A percentile compares a stretch with the other conserved stretches of the same genome.
Conservation (phyloP, 2,888 invertebrate genomes). For the Papilio elwesi region DNA sequence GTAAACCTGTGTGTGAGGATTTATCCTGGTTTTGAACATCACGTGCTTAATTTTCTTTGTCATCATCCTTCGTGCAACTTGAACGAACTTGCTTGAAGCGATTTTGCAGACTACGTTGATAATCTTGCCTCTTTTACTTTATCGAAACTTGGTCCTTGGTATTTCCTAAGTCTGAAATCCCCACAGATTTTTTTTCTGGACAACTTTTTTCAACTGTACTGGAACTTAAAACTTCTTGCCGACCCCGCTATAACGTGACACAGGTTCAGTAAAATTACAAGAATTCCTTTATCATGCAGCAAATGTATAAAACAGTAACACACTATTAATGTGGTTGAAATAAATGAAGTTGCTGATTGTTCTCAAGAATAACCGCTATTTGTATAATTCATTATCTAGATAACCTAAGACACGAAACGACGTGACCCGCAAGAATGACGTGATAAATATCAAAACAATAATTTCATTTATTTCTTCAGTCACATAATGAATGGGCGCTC, state of each 20-base stretch:
- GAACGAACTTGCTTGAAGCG: no score
- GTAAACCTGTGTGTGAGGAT: not conserved
- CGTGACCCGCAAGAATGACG: slow-evolving; percentile 22
- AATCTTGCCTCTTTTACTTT: no score
- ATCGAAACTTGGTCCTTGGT: not conserved
- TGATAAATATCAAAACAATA: slow-evolving; percentile 24
- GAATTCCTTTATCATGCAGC: not conserved
- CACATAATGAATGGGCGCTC: slow-evolving; percentile 22
- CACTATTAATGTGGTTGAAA: slow-evolving; percentile 2
- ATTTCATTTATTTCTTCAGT: slow-evolving; percentile 21
- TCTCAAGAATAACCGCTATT: slow-evolving; percentile 29
- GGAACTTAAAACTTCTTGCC: no score
- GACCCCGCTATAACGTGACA: slow-evolving; percentile 5
- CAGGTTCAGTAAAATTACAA: not conserved
- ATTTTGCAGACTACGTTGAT: no score
- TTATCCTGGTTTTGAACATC: not conserved
- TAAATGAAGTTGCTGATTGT: slow-evolving; percentile 21
- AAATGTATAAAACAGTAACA: not conserved
- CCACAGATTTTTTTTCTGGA: no score
- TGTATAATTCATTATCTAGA: slow-evolving; percentile 32
- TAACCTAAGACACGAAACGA: slow-evolving; percentile 30
- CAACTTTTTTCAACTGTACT: no score
- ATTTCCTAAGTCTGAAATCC: no score
- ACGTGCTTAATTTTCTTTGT: not conserved
- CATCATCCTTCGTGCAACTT: no score